Base-by-base conservation (phyloP, 1,140 invertebrate species). In the Caenorhabditis elegans region DNA sequence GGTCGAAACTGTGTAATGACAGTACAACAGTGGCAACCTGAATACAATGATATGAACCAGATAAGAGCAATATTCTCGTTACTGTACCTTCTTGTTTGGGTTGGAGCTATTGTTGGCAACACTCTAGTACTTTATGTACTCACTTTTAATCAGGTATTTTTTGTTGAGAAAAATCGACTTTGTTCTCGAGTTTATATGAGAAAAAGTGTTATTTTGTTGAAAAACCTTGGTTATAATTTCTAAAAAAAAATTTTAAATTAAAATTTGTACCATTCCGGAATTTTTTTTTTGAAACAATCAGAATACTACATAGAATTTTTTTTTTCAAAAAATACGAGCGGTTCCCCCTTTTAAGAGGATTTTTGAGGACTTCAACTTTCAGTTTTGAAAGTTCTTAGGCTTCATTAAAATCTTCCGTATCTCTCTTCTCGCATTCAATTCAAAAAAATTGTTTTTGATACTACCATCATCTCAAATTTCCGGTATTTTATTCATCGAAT, bases 61-160 rank as follows among this genome's bases (percentile, higher is more conserved):
- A 49, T 82, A 36, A 39, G 87, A 77, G 22, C 89, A 26, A n/a
- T 87, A 24, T 89, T 89, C 79, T 83, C 87, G 39, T n/a, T 86
- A 26, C 77, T 89, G 1, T 89, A 89, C 81, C 80, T 85, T n/a
- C 28, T 89, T 24, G 83, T 89, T 34, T 89, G 88, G 88, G 79
- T 88, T 2, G 51, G 65, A 31, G 88, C 88, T 26, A 80, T 90
- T 48, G 78, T 84, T 17, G 88, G 88, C 28, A 89, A 89, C 79
- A 55, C 88, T 31, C 83, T 83, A 28, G 88, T 89, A 17, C 80
- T 89, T 11, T 89, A 89, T 80, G 86, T 89, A 10, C 88, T 89
- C 36, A 79, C 86, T 15, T 85, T 89, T 24, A 89, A 89, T 79
- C 87, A 89, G 82, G 88, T 89, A 76, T 43, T 5, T 43, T 43